Evolutionary conservation across 2,797 vertebrate genomes (phyloP).

Genomic region (Astyanax mexicanus): DNA sequence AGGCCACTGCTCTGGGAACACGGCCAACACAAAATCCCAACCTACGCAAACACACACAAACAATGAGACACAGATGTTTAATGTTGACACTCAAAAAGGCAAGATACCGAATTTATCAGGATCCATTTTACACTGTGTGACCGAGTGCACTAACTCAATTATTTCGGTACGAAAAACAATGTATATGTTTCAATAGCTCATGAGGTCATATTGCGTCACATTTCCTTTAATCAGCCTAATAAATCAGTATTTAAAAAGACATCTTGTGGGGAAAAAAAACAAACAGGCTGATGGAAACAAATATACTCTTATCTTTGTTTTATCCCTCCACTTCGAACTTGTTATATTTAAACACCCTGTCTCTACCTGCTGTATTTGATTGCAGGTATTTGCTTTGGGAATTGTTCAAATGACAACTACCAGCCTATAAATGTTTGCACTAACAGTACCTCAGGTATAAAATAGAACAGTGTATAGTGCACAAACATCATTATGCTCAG

Average conservation of each 20-base stretch:
- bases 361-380: conserved; percentile 7
- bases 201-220: neutral
- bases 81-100: conserved; percentile 36
- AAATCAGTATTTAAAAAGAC: neutral
- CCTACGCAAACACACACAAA: conserved; percentile 21
- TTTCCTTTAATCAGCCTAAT: neutral
- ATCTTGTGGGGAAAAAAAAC: conserved; percentile 5
- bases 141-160: neutral
- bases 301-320: neutral
- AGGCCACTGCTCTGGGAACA: neutral
- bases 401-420: neutral
- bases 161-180: neutral
- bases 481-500: neutral
- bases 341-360: neutral
- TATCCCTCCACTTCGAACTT: neutral
- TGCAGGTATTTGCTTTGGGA: neutral
- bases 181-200: neutral
- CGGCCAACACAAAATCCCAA: neutral
- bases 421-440: neutral
- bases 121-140: neutral
- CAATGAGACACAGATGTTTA: conserved; percentile 32
- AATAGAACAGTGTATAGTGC: neutral
- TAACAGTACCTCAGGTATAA: neutral
- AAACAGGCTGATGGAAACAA: conserved; percentile 20
- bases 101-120: conserved; percentile 22